Percentiles rank a stretch among this genome's conserved stretches.
phyloP scores from a whole-genome alignment of 2,113 vertebrate genomes.

The Mungos mungo region DNA sequence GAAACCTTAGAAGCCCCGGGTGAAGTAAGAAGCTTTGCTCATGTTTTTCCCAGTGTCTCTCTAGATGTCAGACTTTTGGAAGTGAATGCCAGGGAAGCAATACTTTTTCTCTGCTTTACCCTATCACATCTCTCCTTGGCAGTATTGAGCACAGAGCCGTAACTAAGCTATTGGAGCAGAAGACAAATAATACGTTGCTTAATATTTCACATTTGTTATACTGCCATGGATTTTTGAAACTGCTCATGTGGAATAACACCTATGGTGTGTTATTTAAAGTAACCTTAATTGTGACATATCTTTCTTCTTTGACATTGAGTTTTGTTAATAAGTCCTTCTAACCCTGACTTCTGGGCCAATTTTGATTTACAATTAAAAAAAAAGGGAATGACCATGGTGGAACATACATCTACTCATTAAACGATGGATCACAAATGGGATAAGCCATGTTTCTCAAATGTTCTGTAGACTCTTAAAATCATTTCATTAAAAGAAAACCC shows the following conservation, averaged over 20 bases:
- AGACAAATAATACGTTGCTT: neutral
- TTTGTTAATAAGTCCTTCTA: neutral
- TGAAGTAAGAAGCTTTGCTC: neutral
- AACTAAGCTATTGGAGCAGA: neutral
- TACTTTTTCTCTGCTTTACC: neutral
- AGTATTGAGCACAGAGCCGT: neutral
- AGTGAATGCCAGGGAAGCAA: neutral
- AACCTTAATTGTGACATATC: neutral
- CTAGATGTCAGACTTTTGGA: neutral
- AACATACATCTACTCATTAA: neutral
- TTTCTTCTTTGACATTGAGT: neutral
- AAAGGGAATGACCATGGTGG: neutral
- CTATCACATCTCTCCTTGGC: neutral
- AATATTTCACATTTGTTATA: neutral
- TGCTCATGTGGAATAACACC: neutral
- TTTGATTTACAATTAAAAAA: neutral
- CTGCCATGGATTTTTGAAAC: neutral
- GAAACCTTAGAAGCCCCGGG: neutral
- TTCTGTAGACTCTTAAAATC: neutral
- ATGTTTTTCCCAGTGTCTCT: neutral
- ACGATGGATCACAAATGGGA: neutral
- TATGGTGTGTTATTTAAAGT: neutral
- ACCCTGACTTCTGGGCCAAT: neutral
- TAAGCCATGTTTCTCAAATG: neutral
- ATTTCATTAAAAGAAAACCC: neutral